Conservation (phyloP, 37 sponge, comb jelly and placozoan species). For the Haliclona indistincta region DNA sequence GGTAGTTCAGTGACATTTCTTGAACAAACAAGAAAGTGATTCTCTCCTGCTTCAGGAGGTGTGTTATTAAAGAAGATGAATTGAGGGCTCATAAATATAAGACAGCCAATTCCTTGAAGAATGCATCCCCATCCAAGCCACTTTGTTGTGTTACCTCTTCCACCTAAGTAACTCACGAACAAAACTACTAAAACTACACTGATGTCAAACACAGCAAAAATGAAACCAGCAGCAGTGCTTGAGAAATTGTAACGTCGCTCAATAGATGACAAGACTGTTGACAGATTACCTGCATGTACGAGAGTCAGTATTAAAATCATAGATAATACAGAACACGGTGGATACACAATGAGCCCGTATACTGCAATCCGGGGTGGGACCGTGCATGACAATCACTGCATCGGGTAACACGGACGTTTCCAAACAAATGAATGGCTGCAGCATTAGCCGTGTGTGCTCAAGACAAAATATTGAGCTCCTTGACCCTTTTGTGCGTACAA, state of each 20-base stretch:
- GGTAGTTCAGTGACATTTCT: too few relatives aligned
- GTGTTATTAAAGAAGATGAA: slow-evolving; percentile 61
- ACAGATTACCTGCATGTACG: background rate
- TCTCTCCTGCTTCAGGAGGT: background rate
- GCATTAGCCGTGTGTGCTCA: too few relatives aligned
- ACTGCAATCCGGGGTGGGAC: background rate
- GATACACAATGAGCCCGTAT: background rate
- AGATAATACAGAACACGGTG: too few relatives aligned
- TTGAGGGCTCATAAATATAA: slow-evolving; percentile 76
- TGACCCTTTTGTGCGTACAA: too few relatives aligned
- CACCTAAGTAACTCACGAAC: slow-evolving; percentile 81
- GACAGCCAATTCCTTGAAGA: slow-evolving; percentile 33
- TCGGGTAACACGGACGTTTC: too few relatives aligned
- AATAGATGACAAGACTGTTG: slow-evolving; percentile 32
- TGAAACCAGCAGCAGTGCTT: slow-evolving; percentile 61
- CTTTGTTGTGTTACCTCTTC: slow-evolving; percentile 68
- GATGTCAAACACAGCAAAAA: slow-evolving; percentile 58
- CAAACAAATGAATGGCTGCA: too few relatives aligned
- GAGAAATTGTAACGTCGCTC: slow-evolving; percentile 73
- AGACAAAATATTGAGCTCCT: too few relatives aligned
- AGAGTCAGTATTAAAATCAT: background rate
- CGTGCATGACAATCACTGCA: too few relatives aligned
- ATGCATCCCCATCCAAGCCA: slow-evolving; percentile 65
- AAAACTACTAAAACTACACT: slow-evolving; percentile 62
- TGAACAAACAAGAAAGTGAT: too few relatives aligned